Evolutionary conservation across 2,797 vertebrate species (phyloP).

Genomic region (Dallia pectoralis): DNA sequence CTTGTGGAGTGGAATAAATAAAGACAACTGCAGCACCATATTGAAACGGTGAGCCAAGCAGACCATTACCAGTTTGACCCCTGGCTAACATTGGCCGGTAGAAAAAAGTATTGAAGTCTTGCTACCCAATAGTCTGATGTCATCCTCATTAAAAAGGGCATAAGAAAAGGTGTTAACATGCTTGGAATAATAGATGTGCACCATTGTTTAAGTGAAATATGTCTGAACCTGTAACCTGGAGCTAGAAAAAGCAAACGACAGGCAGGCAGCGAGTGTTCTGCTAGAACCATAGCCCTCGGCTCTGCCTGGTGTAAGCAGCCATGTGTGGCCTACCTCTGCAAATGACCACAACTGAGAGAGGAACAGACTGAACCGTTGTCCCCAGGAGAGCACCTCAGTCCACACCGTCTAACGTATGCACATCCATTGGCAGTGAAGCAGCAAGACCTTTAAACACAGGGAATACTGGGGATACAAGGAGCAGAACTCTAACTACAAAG

Average conservation of each 20-base stretch:
- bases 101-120: slow-evolving; percentile 55
- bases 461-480: slow-evolving; percentile 34
- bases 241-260: not conserved
- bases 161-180: not conserved
- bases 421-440: slow-evolving; percentile 75
- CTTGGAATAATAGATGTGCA: not conserved
- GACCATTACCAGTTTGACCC: slow-evolving; percentile 70
- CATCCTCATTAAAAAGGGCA: not conserved
- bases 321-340: slow-evolving; percentile 68
- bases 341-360: slow-evolving; percentile 56
- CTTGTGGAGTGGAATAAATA: slow-evolving; percentile 68
- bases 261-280: not conserved
- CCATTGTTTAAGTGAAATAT: not conserved
- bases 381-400: slow-evolving; percentile 59
- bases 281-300: slow-evolving; percentile 2
- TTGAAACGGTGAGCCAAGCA: slow-evolving; percentile 58
- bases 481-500: slow-evolving; percentile 30
- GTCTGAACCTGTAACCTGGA: not conserved
- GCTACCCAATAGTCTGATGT: slow-evolving; percentile 13
- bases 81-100: slow-evolving; percentile 65
- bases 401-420: slow-evolving; percentile 69
- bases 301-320: slow-evolving; percentile 49
- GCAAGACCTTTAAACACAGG: slow-evolving; percentile 65
- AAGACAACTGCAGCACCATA: slow-evolving; percentile 45
- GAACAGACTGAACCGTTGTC: slow-evolving; percentile 50